These are phyloP conservation scores for Turritopsis dohrnii DNA, from an alignment of 30 jellyfish, hydroid and myxozoan genomes.

Conservation along the genomic window DNA sequence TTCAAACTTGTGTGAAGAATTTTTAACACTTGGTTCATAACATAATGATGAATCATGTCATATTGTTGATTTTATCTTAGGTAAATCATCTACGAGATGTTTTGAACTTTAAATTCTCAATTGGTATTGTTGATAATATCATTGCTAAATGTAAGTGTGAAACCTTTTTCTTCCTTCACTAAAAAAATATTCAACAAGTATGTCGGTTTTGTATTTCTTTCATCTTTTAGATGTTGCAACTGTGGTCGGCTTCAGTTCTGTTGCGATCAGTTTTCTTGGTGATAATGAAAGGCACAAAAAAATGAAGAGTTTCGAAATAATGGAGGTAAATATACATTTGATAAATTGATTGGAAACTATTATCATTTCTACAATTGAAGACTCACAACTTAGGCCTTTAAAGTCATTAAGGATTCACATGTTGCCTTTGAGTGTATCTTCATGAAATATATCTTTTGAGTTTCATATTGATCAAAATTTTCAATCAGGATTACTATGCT, in stretches of 20 bases:
- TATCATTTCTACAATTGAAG: not conserved
- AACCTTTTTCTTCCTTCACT: too few species aligned
- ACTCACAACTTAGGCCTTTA: too few species aligned
- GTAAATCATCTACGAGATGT: constrained; percentile 68
- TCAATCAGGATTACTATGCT: constrained; percentile 69
- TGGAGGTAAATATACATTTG: constrained; percentile 61
- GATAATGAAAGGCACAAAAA: constrained; percentile 59
- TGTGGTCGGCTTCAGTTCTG: constrained; percentile 81
- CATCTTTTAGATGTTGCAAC: constrained; percentile 76
- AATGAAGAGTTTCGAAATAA: constrained; percentile 72
- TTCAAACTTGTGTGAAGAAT: too few species aligned
- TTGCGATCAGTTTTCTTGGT: constrained; percentile 68
- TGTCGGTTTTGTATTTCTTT: too few species aligned
- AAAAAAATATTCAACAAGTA: too few species aligned
- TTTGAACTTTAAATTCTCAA: constrained; percentile 74
- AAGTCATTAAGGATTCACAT: too few species aligned
- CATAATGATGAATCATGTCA: too few species aligned
- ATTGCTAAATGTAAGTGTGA: constrained; percentile 86
- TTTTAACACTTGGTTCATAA: too few species aligned
- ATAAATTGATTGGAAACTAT: not conserved
- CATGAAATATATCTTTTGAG: too few species aligned
- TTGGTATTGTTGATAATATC: constrained; percentile 88
- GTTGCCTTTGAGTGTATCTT: too few species aligned
- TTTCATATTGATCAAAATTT: too few species aligned
- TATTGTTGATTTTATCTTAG: too few species aligned